A percentile compares a stretch with the other conserved stretches of the same genome.
Evolutionary conservation across 2,113 vertebrate species (phyloP).

Genomic region (Phalacrocorax aristotelis): DNA sequence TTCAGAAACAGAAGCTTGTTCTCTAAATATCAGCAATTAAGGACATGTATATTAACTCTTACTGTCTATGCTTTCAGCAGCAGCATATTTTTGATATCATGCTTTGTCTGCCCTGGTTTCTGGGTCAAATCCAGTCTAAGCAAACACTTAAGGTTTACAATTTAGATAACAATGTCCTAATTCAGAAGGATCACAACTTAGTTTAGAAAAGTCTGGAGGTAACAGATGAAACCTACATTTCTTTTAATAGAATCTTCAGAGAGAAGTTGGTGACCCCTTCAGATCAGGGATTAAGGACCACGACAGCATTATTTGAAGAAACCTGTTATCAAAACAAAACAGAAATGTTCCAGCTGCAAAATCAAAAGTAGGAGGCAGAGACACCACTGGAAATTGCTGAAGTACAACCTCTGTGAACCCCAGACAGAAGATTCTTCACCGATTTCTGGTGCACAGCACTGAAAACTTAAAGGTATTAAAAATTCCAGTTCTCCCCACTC

Average conservation of each 20-base stretch:
- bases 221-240: neutral
- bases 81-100: neutral
- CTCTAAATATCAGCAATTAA: neutral
- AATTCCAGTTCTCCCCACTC: neutral
- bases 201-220: neutral
- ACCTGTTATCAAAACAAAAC: neutral
- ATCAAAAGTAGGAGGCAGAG: neutral
- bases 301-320: neutral
- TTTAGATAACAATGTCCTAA: neutral
- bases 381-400: neutral
- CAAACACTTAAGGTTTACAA: neutral
- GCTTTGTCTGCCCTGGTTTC: neutral
- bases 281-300: neutral
- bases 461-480: neutral
- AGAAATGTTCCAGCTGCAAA: neutral
- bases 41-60: neutral
- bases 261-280: neutral
- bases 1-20: neutral
- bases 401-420: neutral
- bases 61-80: neutral
- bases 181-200: neutral
- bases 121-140: neutral
- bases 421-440: neutral
- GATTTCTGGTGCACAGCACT: conserved; percentile 39
- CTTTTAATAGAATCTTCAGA: neutral